Conservation (phyloP, 1,140 invertebrate species). For the Cyclargus thomasi region DNA sequence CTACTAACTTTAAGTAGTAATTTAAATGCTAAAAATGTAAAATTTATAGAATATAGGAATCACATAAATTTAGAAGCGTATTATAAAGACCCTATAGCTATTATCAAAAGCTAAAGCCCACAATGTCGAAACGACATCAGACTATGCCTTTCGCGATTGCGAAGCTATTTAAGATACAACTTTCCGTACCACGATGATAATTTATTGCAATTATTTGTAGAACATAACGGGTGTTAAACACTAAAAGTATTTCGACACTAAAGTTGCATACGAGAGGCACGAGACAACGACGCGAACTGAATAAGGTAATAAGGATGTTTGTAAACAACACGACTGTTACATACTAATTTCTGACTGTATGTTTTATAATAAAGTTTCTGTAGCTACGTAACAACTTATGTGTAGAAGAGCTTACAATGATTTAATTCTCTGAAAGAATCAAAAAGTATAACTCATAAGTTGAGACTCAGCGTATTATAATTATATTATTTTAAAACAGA, state of each 20-base stretch:
- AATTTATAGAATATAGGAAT: not conserved
- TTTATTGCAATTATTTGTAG: slow-evolving; percentile 26
- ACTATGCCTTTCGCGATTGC: slow-evolving; percentile 21
- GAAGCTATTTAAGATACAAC: slow-evolving; percentile 27
- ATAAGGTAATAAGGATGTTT: slow-evolving; percentile 24
- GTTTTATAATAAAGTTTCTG: not conserved
- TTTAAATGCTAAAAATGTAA: not conserved
- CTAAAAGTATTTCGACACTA: slow-evolving; percentile 30
- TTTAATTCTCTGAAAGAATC: too few relatives aligned
- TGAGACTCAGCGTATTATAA: too few relatives aligned
- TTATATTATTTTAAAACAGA: too few relatives aligned
- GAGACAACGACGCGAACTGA: slow-evolving; percentile 19
- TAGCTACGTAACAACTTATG: too few relatives aligned
- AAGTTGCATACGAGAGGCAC: slow-evolving; percentile 22
- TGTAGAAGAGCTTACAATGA: too few relatives aligned
- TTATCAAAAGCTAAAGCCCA: not conserved
- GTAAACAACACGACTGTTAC: not conserved
- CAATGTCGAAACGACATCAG: slow-evolving; percentile 22
- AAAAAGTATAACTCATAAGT: too few relatives aligned
- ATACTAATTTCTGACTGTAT: not conserved
- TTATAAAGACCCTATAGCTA: not conserved
- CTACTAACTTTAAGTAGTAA: too few relatives aligned
- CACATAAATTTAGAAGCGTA: not conserved
- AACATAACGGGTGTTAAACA: slow-evolving; percentile 28
- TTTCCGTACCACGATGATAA: slow-evolving; percentile 25